Evolutionary conservation across 64 coral and sea anemone genomes (phyloP), one percentile per base, ranked within the genome.

Genomic region (Montipora efflorescens): DNA sequence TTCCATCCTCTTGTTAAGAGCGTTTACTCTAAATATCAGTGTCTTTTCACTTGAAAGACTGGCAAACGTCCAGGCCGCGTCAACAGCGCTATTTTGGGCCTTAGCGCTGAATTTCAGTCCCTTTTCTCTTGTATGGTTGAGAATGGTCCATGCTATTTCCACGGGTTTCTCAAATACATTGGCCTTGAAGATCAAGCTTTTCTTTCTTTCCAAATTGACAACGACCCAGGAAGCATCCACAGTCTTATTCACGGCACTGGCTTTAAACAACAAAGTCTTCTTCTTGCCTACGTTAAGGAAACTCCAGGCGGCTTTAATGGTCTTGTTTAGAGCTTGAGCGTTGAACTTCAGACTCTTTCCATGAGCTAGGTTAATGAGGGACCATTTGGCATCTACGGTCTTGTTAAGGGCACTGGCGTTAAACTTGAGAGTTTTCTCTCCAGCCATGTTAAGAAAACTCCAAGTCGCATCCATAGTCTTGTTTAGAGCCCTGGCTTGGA

Each of bases 341-440:
- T 95, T 77, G 20, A 97, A 97, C 14, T 89, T 87, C 14, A 97
- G 59, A 44, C 83, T 90, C 8, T 97, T 97, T 47, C 94, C 95
- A 64, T 83, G 79, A 7, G 53, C 77, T 23, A 70, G 9, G n/a
- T 94, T 88, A 3, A 92, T 25, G 66, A 89, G 94, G 5, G 78
- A 89, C 87, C 88, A 77, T 7, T 44, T 69, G 52, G 93, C 76
- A 51, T 85, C 36, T 28, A 91, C 53, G 21, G 92, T 88, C 47
- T 73, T 94, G 79, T 97, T 97, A 9, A 87, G 23, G 43, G 79
- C 92, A 20, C 79, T 97, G 7, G 89, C 95, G 21, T 90, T 89
- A 2, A 97, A 67, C 22, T 80, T 88, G 12, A 97, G 19, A 23
- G 76, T 90, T 59, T 92, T 97, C 55, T 89, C 49, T 18, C 59